A percentile compares a stretch with the other conserved stretches of the same genome.
phyloP scores from a whole-genome alignment of 2,113 vertebrate genomes.

The Silurus meridionalis region DNA sequence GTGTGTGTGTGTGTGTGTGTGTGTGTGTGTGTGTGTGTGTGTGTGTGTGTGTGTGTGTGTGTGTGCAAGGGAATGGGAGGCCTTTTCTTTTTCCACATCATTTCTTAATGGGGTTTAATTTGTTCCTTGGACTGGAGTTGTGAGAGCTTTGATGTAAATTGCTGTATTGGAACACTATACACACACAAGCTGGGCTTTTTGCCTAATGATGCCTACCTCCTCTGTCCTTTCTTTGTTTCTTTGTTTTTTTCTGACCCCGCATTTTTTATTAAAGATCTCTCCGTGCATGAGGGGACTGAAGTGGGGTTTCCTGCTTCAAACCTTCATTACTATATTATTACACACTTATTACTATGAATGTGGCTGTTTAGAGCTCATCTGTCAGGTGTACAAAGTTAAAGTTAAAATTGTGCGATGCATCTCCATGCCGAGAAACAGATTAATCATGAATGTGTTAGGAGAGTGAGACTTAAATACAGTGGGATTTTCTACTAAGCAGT shows the following conservation, averaged over 20 bases:
- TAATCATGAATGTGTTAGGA: background rate
- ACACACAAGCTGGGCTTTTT: slow-evolving; percentile 22
- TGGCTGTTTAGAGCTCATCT: slow-evolving; percentile 22
- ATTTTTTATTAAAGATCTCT: slow-evolving; percentile 24
- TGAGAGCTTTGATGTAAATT: slow-evolving; percentile 46
- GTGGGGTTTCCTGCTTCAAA: slow-evolving; percentile 11
- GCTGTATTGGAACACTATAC: slow-evolving; percentile 14
- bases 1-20: background rate
- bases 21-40: background rate
- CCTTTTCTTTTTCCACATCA: slow-evolving; percentile 31
- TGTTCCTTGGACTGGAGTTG: slow-evolving; percentile 28
- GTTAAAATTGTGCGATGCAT: slow-evolving; percentile 19
- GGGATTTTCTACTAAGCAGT: background rate
- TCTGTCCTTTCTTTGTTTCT: slow-evolving; percentile 24
- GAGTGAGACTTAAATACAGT: background rate
- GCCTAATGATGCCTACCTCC: slow-evolving; percentile 34
- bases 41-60: background rate
- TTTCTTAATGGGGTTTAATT: slow-evolving; percentile 37
- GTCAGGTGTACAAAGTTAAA: slow-evolving; percentile 29
- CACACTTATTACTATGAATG: slow-evolving; percentile 27
- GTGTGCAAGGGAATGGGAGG: background rate
- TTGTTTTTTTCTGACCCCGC: background rate
- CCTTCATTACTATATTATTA: slow-evolving; percentile 34
- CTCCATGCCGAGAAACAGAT: background rate
- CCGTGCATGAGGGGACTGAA: background rate